Evolutionary conservation across 2,888 invertebrate genomes (phyloP), one percentile per base, ranked within the genome.

Genomic region (Reticulitermes lucifugus): DNA sequence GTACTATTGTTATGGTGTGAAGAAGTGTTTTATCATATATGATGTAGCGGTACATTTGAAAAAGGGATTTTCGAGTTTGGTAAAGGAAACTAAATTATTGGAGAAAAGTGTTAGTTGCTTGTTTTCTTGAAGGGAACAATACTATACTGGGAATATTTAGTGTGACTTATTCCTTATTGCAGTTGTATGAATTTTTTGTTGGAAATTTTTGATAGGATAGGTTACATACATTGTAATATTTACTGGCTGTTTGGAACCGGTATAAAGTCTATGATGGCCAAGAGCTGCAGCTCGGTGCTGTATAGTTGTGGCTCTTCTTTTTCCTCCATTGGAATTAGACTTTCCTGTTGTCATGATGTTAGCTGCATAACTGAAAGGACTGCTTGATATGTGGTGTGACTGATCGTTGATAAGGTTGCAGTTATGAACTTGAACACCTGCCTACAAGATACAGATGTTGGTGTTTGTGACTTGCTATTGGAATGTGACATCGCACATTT

Each of bases 91-190:
- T 65, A 65, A 65, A 10, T 65, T 9, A 65, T 25, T 65, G 65
- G 65, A 25, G 6, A 65, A 43, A 25, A 46, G 51, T 77, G 77
- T n/a, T 77, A 46, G 77, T 77, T 77, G 4, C 46, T 77, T 35
- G 35, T 77, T 77, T 43, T n/a, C 2, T n/a, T 14, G 46, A 46
- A 46, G 77, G n/a, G n/a, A 35, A 25, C 9, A 65, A 12, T 65
- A 65, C n/a, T 65, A 1, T 65, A n/a, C 2, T 65, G 77, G 46
- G 46, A 46, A 22, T 46, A 77, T 77, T 43, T 77, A 77, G 46
- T 77, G 77, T 77, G 46, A 43, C 21, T 71, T 73, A 41, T 46
- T 77, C 46, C 51, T 77, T 77, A 77, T 46, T 77, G 77, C 77
- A 77, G 12, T 77, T 73, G 12, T n/a, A n/a, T 77, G 43, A 7